Percentiles rank a stretch among this genome's conserved stretches.
Evolutionary conservation across 2,113 vertebrate species (phyloP).

Genomic region (Carassius gibelio): DNA sequence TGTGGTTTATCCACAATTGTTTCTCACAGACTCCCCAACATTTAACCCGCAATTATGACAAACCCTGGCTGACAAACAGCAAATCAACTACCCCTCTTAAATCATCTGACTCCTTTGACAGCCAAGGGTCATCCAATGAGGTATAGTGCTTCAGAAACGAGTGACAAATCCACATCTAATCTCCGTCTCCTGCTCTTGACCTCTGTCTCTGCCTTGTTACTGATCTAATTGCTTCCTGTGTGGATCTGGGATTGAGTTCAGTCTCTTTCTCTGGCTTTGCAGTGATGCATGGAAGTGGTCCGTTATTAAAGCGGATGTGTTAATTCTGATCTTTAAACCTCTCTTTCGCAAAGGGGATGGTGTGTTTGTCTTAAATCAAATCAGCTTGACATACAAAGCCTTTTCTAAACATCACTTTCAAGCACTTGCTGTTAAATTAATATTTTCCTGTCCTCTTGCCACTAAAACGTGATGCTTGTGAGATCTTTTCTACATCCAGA

Average conservation of each 20-base stretch:
- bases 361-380: neutral
- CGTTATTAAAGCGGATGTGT: neutral
- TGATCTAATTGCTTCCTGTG: conserved; percentile 56
- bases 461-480: conserved; percentile 6
- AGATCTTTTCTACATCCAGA: neutral
- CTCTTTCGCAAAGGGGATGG: neutral
- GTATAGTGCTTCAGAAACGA: conserved; percentile 80
- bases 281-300: conserved; percentile 15
- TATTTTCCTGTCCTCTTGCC: neutral
- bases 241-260: conserved; percentile 9
- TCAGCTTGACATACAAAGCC: neutral
- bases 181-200: conserved; percentile 30
- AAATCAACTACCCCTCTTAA: conserved; percentile 96
- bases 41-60: conserved; percentile 99
- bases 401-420: neutral
- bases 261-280: conserved; percentile 11
- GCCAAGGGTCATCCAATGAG: conserved; percentile 92
- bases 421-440: conserved; percentile 16
- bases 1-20: conserved; percentile 91
- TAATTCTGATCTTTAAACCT: neutral
- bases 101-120: conserved; percentile 91
- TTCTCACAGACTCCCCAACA: conserved; percentile 96
- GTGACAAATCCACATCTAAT: conserved; percentile 57
- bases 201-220: conserved; percentile 39
- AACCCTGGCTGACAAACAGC: conserved; percentile 99